Conservation (phyloP, 53 echinoderm and acorn worm genomes). For the Holothuria scabra region DNA sequence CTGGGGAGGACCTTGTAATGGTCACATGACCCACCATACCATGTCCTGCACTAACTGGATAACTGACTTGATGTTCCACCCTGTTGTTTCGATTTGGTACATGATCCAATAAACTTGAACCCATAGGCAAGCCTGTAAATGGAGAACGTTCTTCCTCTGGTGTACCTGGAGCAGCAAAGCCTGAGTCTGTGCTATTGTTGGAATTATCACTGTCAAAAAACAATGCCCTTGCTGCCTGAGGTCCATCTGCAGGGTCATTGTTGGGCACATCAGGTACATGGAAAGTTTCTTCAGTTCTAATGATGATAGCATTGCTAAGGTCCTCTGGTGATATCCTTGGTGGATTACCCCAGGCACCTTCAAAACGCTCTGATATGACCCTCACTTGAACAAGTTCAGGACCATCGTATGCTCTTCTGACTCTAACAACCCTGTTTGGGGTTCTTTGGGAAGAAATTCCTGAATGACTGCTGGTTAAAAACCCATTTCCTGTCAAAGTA, state of each 20-base stretch:
- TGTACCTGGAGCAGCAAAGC: neutral
- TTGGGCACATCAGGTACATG: slow-evolving; percentile 35
- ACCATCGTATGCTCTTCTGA: slow-evolving; percentile 29
- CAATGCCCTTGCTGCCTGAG: slow-evolving; percentile 32
- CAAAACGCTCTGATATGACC: slow-evolving; percentile 43
- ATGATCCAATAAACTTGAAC: slow-evolving; percentile 41
- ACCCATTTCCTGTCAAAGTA: slow-evolving; percentile 4
- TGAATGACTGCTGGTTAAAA: slow-evolving; percentile 2
- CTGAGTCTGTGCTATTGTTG: neutral
- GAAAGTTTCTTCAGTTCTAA: slow-evolving; percentile 41
- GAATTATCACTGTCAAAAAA: slow-evolving; percentile 28
- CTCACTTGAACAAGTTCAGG: slow-evolving; percentile 30
- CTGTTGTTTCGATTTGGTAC: slow-evolving; percentile 10
- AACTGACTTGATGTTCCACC: slow-evolving; percentile 42
- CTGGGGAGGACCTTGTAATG: slow-evolving; percentile 37
- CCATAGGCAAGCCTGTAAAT: slow-evolving; percentile 30
- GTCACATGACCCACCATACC: slow-evolving; percentile 40
- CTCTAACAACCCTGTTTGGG: slow-evolving; percentile 27
- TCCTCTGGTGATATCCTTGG: slow-evolving; percentile 20
- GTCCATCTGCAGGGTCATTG: neutral
- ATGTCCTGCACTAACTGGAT: slow-evolving; percentile 32
- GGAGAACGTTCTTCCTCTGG: slow-evolving; percentile 17
- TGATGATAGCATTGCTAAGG: slow-evolving; percentile 40
- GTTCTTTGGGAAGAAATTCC: slow-evolving; percentile 14
- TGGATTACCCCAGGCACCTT: neutral